Evolutionary conservation across 2,113 vertebrate species (phyloP).

Genomic region (Plectropomus leopardus): DNA sequence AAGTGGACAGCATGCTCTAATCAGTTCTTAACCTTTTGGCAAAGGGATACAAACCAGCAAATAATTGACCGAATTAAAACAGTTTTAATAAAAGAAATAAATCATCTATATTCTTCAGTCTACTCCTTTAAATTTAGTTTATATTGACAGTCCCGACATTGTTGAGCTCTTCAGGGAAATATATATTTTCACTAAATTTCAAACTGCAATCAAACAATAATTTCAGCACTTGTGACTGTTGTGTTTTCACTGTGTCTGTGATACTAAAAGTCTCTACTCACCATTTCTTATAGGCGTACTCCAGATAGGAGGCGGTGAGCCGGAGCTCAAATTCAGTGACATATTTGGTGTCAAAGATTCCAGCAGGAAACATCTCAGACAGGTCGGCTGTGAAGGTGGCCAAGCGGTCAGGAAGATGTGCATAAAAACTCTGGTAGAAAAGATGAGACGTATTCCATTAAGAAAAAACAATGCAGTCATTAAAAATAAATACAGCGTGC

Average conservation of each 20-base stretch:
- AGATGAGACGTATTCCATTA: not conserved
- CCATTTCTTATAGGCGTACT: slow-evolving; percentile 98
- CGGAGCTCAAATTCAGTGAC: slow-evolving; percentile 93
- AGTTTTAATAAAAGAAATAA: not conserved
- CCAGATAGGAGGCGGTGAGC: slow-evolving; percentile 93
- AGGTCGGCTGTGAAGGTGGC: slow-evolving; percentile 94
- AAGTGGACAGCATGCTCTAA: not conserved
- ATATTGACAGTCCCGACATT: too few relatives aligned
- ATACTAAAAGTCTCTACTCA: slow-evolving; percentile 63
- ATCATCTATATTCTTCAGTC: not conserved
- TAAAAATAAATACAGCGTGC: not conserved
- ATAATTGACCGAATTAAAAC: not conserved
- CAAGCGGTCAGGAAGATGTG: slow-evolving; percentile 92
- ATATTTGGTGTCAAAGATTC: slow-evolving; percentile 97
- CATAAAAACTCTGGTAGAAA: slow-evolving; percentile 90
- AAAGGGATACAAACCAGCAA: not conserved
- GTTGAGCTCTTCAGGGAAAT: too few relatives aligned
- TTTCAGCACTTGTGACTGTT: too few relatives aligned
- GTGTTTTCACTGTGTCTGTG: not conserved
- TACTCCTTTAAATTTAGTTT: not conserved
- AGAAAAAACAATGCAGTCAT: too few relatives aligned
- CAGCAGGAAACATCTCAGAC: slow-evolving; percentile 95
- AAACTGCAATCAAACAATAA: too few relatives aligned
- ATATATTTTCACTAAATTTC: too few relatives aligned
- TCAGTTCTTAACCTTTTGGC: not conserved